Percentiles rank a stretch among this genome's conserved stretches.
Evolutionary conservation across 2,113 vertebrate genomes (phyloP).

Genomic region (Oncorhynchus keta): DNA sequence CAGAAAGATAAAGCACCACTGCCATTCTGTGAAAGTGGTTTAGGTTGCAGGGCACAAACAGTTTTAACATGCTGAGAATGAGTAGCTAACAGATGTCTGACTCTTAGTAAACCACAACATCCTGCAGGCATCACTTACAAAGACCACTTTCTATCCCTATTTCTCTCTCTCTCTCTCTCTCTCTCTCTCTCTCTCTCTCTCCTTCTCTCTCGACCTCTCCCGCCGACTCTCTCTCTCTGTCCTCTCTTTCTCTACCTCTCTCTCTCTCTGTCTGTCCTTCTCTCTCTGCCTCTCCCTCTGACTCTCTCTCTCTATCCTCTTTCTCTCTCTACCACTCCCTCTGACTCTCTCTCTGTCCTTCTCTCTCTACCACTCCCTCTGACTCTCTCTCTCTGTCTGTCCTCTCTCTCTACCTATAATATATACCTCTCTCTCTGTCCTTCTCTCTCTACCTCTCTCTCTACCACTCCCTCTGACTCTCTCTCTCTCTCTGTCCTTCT

Average conservation of each 20-base stretch:
- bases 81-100: constrained; percentile 67
- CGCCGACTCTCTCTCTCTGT: constrained; percentile 29
- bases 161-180: not conserved
- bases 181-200: not conserved
- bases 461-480: too few relatives aligned
- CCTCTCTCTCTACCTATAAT: too few relatives aligned
- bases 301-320: too few relatives aligned
- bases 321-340: too few relatives aligned
- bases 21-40: constrained; percentile 59
- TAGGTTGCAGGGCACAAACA: constrained; percentile 60
- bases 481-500: too few relatives aligned
- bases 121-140: constrained; percentile 64
- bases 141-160: constrained; percentile 9
- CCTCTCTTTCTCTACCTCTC: too few relatives aligned
- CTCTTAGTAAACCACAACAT: constrained; percentile 60
- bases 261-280: not conserved
- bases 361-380: too few relatives aligned
- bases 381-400: not conserved
- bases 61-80: constrained; percentile 58
- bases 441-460: too few relatives aligned
- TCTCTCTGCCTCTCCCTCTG: too few relatives aligned
- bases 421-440: not conserved
- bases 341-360: too few relatives aligned
- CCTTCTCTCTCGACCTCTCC: not conserved
- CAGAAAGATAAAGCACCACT: not conserved